Percentiles rank a stretch among this genome's conserved stretches.
Evolutionary conservation across 30 jellyfish, hydroid and myxozoan genomes (phyloP).

Genomic region (Aurelia sp.): DNA sequence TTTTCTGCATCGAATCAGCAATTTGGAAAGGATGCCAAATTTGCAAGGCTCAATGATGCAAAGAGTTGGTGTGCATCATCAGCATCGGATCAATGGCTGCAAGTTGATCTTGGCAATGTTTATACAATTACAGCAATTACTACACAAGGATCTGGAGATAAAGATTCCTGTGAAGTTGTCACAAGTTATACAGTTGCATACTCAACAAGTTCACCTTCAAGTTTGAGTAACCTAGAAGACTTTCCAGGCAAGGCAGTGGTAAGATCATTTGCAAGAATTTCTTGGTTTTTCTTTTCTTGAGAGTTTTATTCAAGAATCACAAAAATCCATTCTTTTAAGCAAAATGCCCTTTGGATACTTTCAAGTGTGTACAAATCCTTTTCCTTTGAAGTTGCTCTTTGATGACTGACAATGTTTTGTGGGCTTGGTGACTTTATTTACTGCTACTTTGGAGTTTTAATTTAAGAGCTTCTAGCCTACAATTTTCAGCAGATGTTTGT

Average conservation of each 20-base stretch:
- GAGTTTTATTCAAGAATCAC: too few relatives aligned
- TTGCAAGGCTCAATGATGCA: conserved; percentile 33
- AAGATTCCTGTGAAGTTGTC: conserved; percentile 13
- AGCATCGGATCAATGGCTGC: conserved; percentile 24
- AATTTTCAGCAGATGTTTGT: too few relatives aligned
- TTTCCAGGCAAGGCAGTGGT: conserved; percentile 36
- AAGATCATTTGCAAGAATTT: not conserved
- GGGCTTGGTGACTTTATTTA: too few relatives aligned
- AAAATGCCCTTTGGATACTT: too few relatives aligned
- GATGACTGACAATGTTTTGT: too few relatives aligned
- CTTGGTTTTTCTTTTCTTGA: too few relatives aligned
- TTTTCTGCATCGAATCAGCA: conserved; percentile 3
- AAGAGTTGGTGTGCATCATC: conserved; percentile 40
- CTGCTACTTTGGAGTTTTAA: too few relatives aligned
- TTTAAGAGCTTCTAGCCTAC: too few relatives aligned
- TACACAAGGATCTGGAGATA: conserved; percentile 23
- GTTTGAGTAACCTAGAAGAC: conserved; percentile 4
- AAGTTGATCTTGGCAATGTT: conserved; percentile 31
- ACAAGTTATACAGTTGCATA: conserved; percentile 10
- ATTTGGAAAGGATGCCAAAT: conserved; percentile 20
- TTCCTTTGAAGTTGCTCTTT: too few relatives aligned
- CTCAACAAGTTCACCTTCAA: conserved; percentile 3
- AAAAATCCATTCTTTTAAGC: too few relatives aligned
- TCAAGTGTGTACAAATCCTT: too few relatives aligned
- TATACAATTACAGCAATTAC: conserved; percentile 9